These are phyloP conservation scores for Atopsyche davidsoni DNA, from an alignment of 1,140 invertebrate genomes.

Conservation along the genomic window DNA sequence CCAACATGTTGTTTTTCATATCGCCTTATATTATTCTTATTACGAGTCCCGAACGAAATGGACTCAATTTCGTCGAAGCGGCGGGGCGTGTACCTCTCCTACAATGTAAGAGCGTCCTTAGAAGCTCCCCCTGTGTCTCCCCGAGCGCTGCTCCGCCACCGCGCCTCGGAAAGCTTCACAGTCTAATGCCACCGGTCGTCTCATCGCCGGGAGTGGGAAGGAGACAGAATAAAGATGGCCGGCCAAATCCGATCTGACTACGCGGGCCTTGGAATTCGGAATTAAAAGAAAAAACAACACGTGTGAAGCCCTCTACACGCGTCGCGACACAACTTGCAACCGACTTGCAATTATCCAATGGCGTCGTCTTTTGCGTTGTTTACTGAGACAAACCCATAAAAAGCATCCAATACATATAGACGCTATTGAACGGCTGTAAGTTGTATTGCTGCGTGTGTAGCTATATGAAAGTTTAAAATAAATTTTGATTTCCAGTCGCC, in stretches of 20 bases:
- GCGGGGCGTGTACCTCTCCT: constrained; percentile 7
- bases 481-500: too few species aligned
- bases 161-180: constrained; percentile 4
- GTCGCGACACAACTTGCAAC: too few species aligned
- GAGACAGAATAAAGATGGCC: constrained; percentile 30
- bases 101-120: constrained; percentile 27
- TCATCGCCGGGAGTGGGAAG: constrained; percentile 14
- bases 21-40: constrained; percentile 31
- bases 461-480: too few species aligned
- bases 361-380: too few species aligned
- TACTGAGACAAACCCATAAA: too few species aligned
- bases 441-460: too few species aligned
- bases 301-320: too few species aligned
- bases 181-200: constrained; percentile 17
- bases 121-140: constrained; percentile 18
- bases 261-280: too few species aligned
- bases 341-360: too few species aligned
- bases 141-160: neutral
- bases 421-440: too few species aligned
- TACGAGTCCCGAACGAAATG: constrained; percentile 30
- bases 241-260: constrained; percentile 17
- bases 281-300: too few species aligned
- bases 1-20: constrained; percentile 32
- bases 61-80: constrained; percentile 29
- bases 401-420: too few species aligned